Evolutionary conservation across 1,140 invertebrate genomes (phyloP).

Genomic region (Lepeophtheirus salmonis): DNA sequence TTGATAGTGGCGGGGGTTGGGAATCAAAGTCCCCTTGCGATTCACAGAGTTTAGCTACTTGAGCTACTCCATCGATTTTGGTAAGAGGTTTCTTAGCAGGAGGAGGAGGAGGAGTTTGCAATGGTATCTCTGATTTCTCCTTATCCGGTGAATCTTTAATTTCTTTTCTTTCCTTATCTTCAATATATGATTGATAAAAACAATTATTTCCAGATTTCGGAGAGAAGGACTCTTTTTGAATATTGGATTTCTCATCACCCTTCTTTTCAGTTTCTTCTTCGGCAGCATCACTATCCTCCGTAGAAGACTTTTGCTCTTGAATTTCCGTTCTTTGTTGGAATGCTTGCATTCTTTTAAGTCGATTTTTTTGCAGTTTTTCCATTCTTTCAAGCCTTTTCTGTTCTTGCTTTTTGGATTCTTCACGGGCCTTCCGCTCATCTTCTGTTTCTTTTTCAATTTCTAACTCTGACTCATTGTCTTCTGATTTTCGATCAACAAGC

Average conservation of each 20-base stretch:
- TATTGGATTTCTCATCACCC: slow-evolving; percentile 9
- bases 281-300: slow-evolving; percentile 14
- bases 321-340: slow-evolving; percentile 16
- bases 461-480: neutral
- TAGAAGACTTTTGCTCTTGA: slow-evolving; percentile 18
- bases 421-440: neutral
- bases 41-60: slow-evolving; percentile 5
- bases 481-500: slow-evolving; percentile 17
- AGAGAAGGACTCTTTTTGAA: neutral
- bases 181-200: slow-evolving; percentile 9
- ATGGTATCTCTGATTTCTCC: slow-evolving; percentile 1
- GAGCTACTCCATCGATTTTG: slow-evolving; percentile 7
- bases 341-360: slow-evolving; percentile 17
- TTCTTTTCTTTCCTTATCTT: slow-evolving; percentile 14
- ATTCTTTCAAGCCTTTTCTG: slow-evolving; percentile 7
- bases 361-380: slow-evolving; percentile 5
- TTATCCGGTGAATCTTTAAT: slow-evolving; percentile 8
- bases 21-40: slow-evolving; percentile 15
- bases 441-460: neutral
- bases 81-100: neutral
- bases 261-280: slow-evolving; percentile 16
- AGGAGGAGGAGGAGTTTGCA: neutral
- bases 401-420: slow-evolving; percentile 18
- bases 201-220: slow-evolving; percentile 17
- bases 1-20: no score